These are phyloP conservation scores for Sminthurides aquaticus DNA, from an alignment of 2,888 invertebrate species.

Conservation along the genomic window DNA sequence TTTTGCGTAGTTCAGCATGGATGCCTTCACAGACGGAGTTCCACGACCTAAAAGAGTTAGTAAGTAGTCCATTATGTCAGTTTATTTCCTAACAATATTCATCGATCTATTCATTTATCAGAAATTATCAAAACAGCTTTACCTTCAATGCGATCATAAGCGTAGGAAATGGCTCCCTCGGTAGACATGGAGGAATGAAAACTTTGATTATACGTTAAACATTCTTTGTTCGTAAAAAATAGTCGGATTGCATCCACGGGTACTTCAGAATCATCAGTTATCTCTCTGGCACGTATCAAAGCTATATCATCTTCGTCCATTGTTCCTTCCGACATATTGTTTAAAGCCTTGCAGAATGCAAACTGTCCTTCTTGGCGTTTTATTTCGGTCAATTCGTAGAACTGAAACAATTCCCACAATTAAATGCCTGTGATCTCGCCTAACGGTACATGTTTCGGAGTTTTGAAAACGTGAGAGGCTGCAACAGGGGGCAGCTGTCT, in stretches of 20 bases:
- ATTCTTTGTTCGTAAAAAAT: slow-evolving; percentile 20
- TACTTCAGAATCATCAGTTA: background rate
- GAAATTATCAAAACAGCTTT: background rate
- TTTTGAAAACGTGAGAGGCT: slow-evolving; percentile 16
- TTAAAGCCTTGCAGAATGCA: slow-evolving; percentile 27
- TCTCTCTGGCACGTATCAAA: slow-evolving; percentile 16
- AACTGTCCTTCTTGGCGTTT: slow-evolving; percentile 32
- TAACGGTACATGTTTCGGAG: background rate
- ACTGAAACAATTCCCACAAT: slow-evolving; percentile 21
- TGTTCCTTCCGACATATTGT: slow-evolving; percentile 26
- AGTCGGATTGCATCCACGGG: slow-evolving; percentile 19
- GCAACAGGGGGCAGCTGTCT: slow-evolving; percentile 33
- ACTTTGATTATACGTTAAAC: slow-evolving; percentile 8
- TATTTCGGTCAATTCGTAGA: slow-evolving; percentile 27
- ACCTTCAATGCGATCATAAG: slow-evolving; percentile 10
- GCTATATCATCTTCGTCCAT: slow-evolving; percentile 21
- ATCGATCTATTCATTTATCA: background rate
- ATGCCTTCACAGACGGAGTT: background rate
- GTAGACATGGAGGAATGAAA: slow-evolving; percentile 4
- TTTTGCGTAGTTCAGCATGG: background rate
- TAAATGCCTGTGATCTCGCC: slow-evolving; percentile 6
- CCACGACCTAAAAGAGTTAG: no score
- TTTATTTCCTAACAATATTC: no score
- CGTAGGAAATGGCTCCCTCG: slow-evolving; percentile 1
- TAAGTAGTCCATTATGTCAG: no score